phyloP scores from a whole-genome alignment of 2,888 invertebrate genomes.

The Lapara coniferarum region DNA sequence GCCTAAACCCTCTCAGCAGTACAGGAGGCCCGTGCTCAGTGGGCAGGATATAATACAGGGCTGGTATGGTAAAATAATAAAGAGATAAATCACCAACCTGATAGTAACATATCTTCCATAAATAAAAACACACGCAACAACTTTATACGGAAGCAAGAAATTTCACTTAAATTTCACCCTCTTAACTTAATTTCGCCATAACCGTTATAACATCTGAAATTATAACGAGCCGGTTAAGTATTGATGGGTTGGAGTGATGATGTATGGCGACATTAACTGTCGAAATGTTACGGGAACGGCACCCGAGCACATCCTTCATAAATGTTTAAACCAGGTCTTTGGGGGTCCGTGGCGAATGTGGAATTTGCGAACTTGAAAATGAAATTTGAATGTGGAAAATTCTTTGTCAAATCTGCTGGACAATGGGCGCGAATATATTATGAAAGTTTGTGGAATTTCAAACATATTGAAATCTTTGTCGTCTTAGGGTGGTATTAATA shows the following conservation, averaged over 20 bases:
- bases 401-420: no score
- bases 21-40: no score
- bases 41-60: no score
- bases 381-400: not conserved
- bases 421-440: no score
- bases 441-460: no score
- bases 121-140: no score
- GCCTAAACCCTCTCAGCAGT: no score
- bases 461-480: no score
- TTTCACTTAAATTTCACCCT: not conserved
- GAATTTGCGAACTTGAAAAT: not conserved
- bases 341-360: not conserved
- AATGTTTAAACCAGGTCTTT: constrained; percentile 5
- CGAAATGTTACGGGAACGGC: constrained; percentile 16
- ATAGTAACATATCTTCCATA: no score
- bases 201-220: constrained; percentile 54
- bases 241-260: constrained; percentile 48
- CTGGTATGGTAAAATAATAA: no score
- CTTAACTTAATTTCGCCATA: constrained; percentile 48
- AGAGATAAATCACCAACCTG: no score
- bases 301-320: constrained; percentile 15
- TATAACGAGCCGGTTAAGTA: constrained; percentile 59
- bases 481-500: no score
- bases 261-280: constrained; percentile 49
- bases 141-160: not conserved